A percentile compares a stretch with the other conserved stretches of the same genome.
Conservation (phyloP, 2,797 vertebrate species). For the Sebastes kiyomatsui region DNA sequence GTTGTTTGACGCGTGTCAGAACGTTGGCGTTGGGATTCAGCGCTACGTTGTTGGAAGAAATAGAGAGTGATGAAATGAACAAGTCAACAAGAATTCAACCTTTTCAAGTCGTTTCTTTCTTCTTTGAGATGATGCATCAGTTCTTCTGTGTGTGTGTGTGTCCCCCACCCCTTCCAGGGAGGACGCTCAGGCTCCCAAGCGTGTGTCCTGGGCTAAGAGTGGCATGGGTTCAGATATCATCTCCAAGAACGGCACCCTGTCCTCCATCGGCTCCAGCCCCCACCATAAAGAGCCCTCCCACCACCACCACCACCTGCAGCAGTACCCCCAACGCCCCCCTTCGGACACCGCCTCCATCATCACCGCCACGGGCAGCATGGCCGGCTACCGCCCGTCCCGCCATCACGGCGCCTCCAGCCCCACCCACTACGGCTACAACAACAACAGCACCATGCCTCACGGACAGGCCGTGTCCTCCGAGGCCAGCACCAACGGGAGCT, state of each 20-base stretch:
- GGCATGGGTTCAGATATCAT: constrained; percentile 87
- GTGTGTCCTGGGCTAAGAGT: constrained; percentile 89
- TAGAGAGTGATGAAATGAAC: too few species aligned
- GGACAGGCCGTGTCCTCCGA: constrained; percentile 44
- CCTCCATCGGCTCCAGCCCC: constrained; percentile 88
- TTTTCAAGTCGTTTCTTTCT: not conserved
- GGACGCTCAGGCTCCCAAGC: constrained; percentile 92
- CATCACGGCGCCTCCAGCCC: constrained; percentile 67
- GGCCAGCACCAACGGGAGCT: constrained; percentile 63
- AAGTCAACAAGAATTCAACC: too few species aligned
- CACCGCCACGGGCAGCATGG: constrained; percentile 83
- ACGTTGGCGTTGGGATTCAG: too few species aligned
- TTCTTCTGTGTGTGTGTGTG: not conserved
- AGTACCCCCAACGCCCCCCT: constrained; percentile 79
- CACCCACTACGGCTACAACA: constrained; percentile 77
- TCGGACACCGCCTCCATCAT: constrained; percentile 89
- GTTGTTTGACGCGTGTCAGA: too few species aligned
- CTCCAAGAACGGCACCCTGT: constrained; percentile 95
- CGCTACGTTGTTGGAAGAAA: too few species aligned
- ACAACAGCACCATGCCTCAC: constrained; percentile 54
- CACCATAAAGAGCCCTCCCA: constrained; percentile 74
- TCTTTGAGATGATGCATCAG: not conserved
- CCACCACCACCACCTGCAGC: constrained; percentile 75
- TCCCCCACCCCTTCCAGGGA: constrained; percentile 82
- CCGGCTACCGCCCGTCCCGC: constrained; percentile 76